phyloP scores from a whole-genome alignment of 2,797 vertebrate genomes.

The Thunnus albacares region DNA sequence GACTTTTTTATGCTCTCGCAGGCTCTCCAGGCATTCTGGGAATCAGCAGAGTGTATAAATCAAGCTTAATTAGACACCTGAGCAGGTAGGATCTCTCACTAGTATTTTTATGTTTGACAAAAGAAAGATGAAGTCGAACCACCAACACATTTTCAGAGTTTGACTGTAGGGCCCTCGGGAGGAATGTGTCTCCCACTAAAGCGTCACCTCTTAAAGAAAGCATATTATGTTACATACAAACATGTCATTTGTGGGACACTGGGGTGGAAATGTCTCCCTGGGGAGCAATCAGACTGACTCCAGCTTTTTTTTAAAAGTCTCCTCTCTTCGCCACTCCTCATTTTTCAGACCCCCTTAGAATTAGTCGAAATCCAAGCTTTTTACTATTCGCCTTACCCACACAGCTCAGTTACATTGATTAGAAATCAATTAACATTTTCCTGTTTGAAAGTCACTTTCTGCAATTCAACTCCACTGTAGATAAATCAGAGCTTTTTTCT shows the following conservation, averaged over 20 bases:
- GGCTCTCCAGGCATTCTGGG: background rate
- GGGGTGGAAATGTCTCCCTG: slow-evolving; percentile 79
- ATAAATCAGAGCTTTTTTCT: slow-evolving; percentile 51
- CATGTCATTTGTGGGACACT: slow-evolving; percentile 81
- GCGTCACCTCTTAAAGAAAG: slow-evolving; percentile 78
- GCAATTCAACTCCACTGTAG: slow-evolving; percentile 61
- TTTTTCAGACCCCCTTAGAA: slow-evolving; percentile 70
- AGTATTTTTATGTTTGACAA: slow-evolving; percentile 38
- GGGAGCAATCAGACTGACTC: slow-evolving; percentile 83
- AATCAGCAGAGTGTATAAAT: slow-evolving; percentile 25
- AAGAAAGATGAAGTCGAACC: slow-evolving; percentile 50
- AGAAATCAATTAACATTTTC: slow-evolving; percentile 76
- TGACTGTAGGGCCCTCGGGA: slow-evolving; percentile 61
- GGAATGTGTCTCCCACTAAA: slow-evolving; percentile 72
- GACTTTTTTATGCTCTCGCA: slow-evolving; percentile 3
- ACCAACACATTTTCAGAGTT: slow-evolving; percentile 38
- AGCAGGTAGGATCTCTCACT: slow-evolving; percentile 44
- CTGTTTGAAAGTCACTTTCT: slow-evolving; percentile 55
- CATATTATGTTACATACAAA: slow-evolving; percentile 81
- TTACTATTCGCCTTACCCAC: slow-evolving; percentile 43
- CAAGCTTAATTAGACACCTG: slow-evolving; percentile 47
- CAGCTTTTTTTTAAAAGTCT: slow-evolving; percentile 75
- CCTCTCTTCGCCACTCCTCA: slow-evolving; percentile 71
- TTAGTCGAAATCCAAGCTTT: slow-evolving; percentile 63
- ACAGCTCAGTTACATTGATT: slow-evolving; percentile 71